Evolutionary conservation across 2,888 invertebrate species (phyloP), one percentile per base, ranked within the genome.

Genomic region (Apamea crenata): DNA sequence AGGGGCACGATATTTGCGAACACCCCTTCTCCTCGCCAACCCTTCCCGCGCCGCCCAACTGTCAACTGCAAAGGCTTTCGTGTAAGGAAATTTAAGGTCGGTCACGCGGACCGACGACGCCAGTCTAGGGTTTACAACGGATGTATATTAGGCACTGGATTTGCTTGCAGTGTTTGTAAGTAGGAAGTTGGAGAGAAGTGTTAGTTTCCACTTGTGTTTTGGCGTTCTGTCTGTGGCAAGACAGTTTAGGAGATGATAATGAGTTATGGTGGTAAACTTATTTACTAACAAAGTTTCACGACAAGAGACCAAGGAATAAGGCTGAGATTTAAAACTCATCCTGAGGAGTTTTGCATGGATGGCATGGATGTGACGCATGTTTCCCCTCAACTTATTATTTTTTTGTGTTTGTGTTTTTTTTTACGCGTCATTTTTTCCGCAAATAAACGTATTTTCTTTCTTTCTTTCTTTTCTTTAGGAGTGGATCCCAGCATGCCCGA

Each of bases 1-100:
- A 91, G 89, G 86, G 77, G 88, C 91, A 93, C 93, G 93, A 94
- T 95, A 94, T 95, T 95, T 95, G 94, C 92, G 93, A 93, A 94
- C 92, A 89, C 90, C 89, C 87, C 87, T 74, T 68, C 56, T 69
- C 40, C 72, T 73, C 59, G 36, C 61, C 78, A 72, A 83, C 80
- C 84, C 81, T 75, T 75, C 82, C 75, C 80, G 84, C 86, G 82
- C 90, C 90, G 83, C 90, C 90, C 88, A 81, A 93, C 95, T 95
- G 96, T 95, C 96, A 95, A 94, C 94, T 94, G 94, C 95, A 95
- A 94, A 94, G 92, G 94, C 92, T 93, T 94, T 95, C 94, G 94
- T 93, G 94, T 94, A 93, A 94, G 94, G 93, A 94, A 94, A 95
- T 94, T 94, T 94, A 92, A 93, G 93, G 91, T 90, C 91, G 93